These are phyloP conservation scores for Craterocephalus amniculus DNA, from an alignment of 2,797 vertebrate species.

Conservation along the genomic window DNA sequence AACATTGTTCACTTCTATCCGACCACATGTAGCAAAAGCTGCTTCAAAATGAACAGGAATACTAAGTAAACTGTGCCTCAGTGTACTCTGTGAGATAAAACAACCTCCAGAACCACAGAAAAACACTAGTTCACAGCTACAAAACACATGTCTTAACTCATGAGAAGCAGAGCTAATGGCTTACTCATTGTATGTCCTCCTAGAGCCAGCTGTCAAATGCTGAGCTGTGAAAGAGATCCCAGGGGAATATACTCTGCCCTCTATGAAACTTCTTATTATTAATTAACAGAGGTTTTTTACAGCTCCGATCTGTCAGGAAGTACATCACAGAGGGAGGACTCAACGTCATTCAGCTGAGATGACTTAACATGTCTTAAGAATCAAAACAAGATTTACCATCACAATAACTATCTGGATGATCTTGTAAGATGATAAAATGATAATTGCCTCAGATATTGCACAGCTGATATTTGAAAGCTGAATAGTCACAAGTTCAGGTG, in stretches of 20 bases:
- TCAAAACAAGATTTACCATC: slow-evolving; percentile 13
- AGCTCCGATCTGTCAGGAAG: slow-evolving; percentile 29
- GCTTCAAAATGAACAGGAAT: slow-evolving; percentile 24
- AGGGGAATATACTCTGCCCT: slow-evolving; percentile 65
- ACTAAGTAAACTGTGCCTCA: slow-evolving; percentile 13
- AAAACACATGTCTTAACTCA: slow-evolving; percentile 43
- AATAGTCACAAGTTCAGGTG: slow-evolving; percentile 13
- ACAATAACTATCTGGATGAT: background rate
- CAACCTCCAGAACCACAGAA: too few relatives aligned
- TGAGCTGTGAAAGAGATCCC: slow-evolving; percentile 43
- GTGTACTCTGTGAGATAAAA: slow-evolving; percentile 34
- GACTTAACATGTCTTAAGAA: slow-evolving; percentile 18
- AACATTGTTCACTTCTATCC: slow-evolving; percentile 29
- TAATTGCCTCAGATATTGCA: background rate
- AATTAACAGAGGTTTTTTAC: slow-evolving; percentile 74
- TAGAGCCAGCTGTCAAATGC: slow-evolving; percentile 52
- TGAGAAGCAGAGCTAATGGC: slow-evolving; percentile 63
- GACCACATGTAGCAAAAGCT: slow-evolving; percentile 26
- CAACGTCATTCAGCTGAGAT: slow-evolving; percentile 21
- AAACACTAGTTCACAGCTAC: slow-evolving; percentile 35
- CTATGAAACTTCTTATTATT: slow-evolving; percentile 70
- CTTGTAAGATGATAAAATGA: slow-evolving; percentile 24
- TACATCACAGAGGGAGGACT: background rate
- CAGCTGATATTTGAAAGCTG: slow-evolving; percentile 5
- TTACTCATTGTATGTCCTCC: slow-evolving; percentile 82